Evolutionary conservation across 2,888 invertebrate species (phyloP), one percentile per base, ranked within the genome.

Genomic region (Rotaria magnacalcarata): DNA sequence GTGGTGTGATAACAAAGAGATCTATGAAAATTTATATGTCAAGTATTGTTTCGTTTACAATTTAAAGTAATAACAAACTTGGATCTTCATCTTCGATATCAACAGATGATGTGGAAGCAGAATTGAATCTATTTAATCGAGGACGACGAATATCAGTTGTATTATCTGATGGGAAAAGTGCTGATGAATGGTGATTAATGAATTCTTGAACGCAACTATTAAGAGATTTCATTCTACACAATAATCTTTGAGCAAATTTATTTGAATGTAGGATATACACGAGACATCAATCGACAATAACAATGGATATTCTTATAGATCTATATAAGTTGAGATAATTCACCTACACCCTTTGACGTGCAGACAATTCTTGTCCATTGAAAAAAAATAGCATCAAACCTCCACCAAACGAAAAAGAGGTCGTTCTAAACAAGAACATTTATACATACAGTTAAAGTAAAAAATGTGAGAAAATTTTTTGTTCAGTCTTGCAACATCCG

Each of bases 1-100:
- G 80, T n/a, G 80, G 80, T 10, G 80, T 80, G 19, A 80, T 80
- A 80, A 80, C 80, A 80, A 47, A 80, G 4, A 80, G 47, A n/a
- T 80, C 80, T 80, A 80, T n/a, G 50, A 11, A 50, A 50, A 80
- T 10, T 10, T 21, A 47, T 19, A 47, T 21, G 21, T 54, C 19
- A 47, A n/a, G 41, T 11, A 47, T 47, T 47, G 14, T 47, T n/a
- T 14, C 8, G 0, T n/a, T 21, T 43, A 47, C 10, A 80, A 34
- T 24, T 14, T 11, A 47, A 43, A 1, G 19, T 47, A n/a, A 47
- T 11, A n/a, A 43, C 47, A 47, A 80, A 80, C 80, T 47, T 80
- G 80, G 47, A 80, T 80, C 80, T 47, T 80, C 80, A n/a, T 80
- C 80, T 80, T 80, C 47, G 0, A 47, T 43, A n/a, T 47, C 80